Percentiles rank a stretch among this genome's conserved stretches.
These are phyloP conservation scores for Salminus brasiliensis DNA, from an alignment of 2,113 vertebrate species.

Conservation along the genomic window DNA sequence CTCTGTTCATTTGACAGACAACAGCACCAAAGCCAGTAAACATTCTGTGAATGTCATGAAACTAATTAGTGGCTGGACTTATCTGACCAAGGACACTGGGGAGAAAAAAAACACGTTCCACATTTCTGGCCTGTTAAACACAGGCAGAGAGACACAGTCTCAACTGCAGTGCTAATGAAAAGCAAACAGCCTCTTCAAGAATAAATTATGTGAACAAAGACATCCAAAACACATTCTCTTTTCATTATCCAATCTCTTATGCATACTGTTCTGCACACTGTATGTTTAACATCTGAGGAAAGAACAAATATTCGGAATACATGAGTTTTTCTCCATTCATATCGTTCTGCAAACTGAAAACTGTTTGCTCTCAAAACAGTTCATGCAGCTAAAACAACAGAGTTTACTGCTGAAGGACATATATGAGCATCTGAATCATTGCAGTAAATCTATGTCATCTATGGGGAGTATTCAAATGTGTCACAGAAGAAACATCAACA, in stretches of 20 bases:
- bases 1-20: background rate
- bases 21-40: background rate
- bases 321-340: background rate
- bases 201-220: background rate
- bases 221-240: background rate
- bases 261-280: background rate
- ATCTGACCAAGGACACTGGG: background rate
- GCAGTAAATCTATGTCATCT: background rate
- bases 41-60: constrained; percentile 3
- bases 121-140: background rate
- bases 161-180: background rate
- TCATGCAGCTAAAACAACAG: constrained; percentile 5
- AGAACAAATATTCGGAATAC: background rate
- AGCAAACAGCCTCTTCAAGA: background rate
- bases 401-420: constrained; percentile 1
- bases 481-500: background rate
- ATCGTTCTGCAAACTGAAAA: background rate
- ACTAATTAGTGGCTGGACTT: background rate
- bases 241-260: background rate
- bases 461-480: no score
- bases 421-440: background rate
- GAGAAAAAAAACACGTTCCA: background rate
- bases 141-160: background rate
- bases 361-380: background rate
- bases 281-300: background rate